phyloP scores from a whole-genome alignment of 2,797 vertebrate genomes.

The Cryptoprocta ferox region DNA sequence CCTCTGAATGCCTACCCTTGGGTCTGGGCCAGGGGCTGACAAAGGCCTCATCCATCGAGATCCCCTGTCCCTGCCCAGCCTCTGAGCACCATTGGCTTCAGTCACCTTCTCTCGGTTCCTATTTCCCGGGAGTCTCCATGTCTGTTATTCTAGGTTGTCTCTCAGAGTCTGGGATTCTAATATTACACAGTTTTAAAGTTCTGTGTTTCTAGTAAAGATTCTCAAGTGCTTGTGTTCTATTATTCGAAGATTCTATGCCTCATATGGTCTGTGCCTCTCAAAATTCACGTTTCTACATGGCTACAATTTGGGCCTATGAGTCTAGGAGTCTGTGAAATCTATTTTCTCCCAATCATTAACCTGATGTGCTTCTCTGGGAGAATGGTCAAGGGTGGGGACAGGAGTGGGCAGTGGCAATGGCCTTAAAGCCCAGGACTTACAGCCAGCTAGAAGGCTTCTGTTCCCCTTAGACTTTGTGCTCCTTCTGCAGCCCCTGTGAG shows the following conservation, averaged over 20 bases:
- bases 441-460: background rate
- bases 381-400: background rate
- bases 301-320: background rate
- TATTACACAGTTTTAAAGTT: background rate
- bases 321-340: background rate
- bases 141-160: background rate
- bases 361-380: background rate
- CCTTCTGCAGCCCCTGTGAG: background rate
- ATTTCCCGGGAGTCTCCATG: background rate
- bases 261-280: background rate
- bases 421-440: background rate
- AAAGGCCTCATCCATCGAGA: background rate
- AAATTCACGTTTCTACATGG: background rate
- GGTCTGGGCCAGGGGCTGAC: background rate
- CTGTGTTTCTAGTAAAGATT: background rate
- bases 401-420: background rate
- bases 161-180: background rate
- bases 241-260: background rate
- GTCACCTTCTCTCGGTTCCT: background rate
- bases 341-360: background rate
- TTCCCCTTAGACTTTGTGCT: background rate
- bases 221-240: background rate
- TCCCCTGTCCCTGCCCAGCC: background rate
- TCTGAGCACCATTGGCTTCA: background rate
- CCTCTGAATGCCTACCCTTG: background rate